Conservation (phyloP, 1,140 invertebrate species). For the Drosophila repleta region DNA sequence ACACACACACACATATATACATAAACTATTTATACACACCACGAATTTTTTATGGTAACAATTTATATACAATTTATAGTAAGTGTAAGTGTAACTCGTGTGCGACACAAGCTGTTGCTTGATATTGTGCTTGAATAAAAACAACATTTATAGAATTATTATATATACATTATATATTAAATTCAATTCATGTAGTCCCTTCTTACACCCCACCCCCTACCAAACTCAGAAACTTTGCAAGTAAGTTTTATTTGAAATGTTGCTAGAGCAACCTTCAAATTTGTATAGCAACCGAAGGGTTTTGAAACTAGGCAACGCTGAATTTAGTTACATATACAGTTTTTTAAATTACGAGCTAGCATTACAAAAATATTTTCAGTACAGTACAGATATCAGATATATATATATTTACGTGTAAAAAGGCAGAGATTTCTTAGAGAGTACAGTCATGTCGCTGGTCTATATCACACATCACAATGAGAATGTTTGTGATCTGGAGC, state of each 20-base stretch:
- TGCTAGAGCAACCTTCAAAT: conserved; percentile 16
- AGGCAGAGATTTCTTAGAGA: neutral
- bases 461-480: conserved; percentile 84
- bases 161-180: neutral
- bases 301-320: conserved; percentile 26
- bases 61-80: conserved; percentile 54
- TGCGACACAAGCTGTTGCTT: conserved; percentile 66
- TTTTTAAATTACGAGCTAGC: neutral
- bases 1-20: conserved; percentile 9
- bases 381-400: conserved; percentile 27
- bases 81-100: conserved; percentile 55
- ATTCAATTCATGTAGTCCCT: too few species aligned
- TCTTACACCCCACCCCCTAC: too few species aligned
- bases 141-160: conserved; percentile 27
- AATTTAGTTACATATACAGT: neutral
- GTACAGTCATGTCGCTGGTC: conserved; percentile 83
- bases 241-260: conserved; percentile 6
- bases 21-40: conserved; percentile 67
- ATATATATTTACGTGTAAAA: conserved; percentile 12
- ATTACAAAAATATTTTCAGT: conserved; percentile 16
- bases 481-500: conserved; percentile 84
- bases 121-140: conserved; percentile 73
- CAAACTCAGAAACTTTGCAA: neutral
- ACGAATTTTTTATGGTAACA: conserved; percentile 72
- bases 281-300: conserved; percentile 18